Base-by-base conservation (phyloP, 1,140 invertebrate species). In the Coelopa frigida region DNA sequence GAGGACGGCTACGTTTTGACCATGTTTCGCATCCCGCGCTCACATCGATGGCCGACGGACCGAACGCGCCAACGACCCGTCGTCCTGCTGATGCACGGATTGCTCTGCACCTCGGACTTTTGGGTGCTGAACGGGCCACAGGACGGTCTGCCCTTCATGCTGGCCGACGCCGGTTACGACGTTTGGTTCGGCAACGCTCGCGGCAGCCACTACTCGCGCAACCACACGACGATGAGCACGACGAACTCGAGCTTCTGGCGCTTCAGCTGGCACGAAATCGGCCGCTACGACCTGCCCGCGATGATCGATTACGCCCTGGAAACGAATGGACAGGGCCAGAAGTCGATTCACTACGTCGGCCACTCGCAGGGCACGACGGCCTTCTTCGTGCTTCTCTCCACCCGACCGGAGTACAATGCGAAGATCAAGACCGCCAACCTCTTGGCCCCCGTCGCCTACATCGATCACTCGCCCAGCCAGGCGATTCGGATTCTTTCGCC, bases 251-350 rank as follows among this genome's bases (percentile, higher is more conserved):
- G 75, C 55, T 77, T 72, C 57, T 77, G 75, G 75, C 50, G 72
- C 41, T 73, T 71, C 54, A 82, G 78, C 51, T 86, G 73, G 71
- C 78, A 87, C 54, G 82, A 88, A 67, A 84, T 86, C 72, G 83
- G 81, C 22, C 53, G 72, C 12, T 79, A 77, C 49, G 85, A 87
- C 61, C 49, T 85, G 35, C 81, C 84, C 11, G 76, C 82, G 3
- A 74, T 77, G 45, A 70, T 89, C 21, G 75, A 84, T 55, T 79
- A 80, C 55, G 74, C 84, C 29, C 54, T 85, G 14, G 62, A 71
- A 2, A 51, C 52, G 22, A 85, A 82, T 3, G 67, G 61, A 2
- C 64, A 70, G 11, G 44, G 58, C 27, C 68, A 77, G 52, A 42
- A 58, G 36, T 58, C 76, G 41, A 44, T 84, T 35, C 68, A 73